phyloP scores from a whole-genome alignment of 2,113 vertebrate genomes.

The Apteryx mantelli region DNA sequence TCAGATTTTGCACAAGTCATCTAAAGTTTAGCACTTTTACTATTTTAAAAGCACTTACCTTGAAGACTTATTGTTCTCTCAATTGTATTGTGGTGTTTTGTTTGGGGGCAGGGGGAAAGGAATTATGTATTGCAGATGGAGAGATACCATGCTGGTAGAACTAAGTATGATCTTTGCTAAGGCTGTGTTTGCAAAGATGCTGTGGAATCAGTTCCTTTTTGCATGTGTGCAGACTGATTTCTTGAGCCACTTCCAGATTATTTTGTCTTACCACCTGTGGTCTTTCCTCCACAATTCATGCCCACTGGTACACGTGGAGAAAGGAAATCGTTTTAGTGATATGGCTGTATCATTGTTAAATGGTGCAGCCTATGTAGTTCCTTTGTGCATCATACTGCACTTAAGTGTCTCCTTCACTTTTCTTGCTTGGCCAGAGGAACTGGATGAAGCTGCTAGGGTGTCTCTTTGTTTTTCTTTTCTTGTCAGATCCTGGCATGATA shows the following conservation, averaged over 20 bases:
- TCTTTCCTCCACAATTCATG: background rate
- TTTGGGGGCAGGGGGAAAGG: background rate
- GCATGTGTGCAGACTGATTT: background rate
- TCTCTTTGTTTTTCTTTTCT: background rate
- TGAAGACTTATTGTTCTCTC: background rate
- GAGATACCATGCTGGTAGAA: background rate
- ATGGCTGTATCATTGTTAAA: background rate
- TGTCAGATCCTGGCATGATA: background rate
- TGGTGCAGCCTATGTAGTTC: fast-evolving
- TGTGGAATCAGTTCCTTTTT: background rate
- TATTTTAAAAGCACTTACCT: background rate
- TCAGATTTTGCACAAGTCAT: background rate
- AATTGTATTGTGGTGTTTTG: background rate
- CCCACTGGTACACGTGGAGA: background rate
- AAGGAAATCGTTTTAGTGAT: background rate
- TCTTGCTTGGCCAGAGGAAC: background rate
- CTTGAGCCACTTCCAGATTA: background rate
- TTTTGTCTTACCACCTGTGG: background rate
- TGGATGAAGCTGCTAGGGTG: background rate
- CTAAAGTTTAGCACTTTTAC: background rate
- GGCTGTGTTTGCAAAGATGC: background rate
- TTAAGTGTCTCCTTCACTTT: background rate
- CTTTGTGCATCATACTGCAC: background rate
- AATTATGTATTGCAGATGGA: background rate
- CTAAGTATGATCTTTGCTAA: background rate